Evolutionary conservation across 1,140 invertebrate species (phyloP).

Genomic region (Aradophagus sp.): DNA sequence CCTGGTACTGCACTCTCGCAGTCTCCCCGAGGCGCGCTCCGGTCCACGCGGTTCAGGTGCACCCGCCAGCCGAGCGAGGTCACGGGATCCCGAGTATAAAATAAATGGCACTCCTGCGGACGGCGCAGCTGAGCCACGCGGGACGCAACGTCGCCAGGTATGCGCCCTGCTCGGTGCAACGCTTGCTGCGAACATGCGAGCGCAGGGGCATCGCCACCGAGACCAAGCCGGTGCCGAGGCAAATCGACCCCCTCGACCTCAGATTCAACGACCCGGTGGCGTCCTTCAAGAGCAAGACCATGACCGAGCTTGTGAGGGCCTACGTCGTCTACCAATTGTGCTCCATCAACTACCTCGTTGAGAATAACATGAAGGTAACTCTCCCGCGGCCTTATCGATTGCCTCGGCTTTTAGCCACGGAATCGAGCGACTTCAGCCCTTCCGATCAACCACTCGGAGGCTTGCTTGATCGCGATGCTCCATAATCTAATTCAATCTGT

Average conservation of each 20-base stretch:
- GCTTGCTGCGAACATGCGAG: constrained; percentile 60
- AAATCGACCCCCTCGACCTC: constrained; percentile 88
- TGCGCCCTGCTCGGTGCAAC: constrained; percentile 48
- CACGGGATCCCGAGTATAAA: too few relatives aligned
- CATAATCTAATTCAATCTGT: too few relatives aligned
- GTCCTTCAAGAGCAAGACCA: constrained; percentile 96
- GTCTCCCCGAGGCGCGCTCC: too few relatives aligned
- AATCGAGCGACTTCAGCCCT: too few relatives aligned
- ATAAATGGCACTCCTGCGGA: constrained; percentile 48
- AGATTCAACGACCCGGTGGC: constrained; percentile 88
- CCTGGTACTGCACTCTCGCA: too few relatives aligned
- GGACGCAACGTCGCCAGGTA: constrained; percentile 30
- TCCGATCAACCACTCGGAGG: too few relatives aligned
- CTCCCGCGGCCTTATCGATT: constrained; percentile 18
- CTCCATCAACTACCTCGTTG: constrained; percentile 90
- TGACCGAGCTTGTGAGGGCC: constrained; percentile 92
- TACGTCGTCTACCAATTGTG: constrained; percentile 96
- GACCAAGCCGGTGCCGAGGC: constrained; percentile 62
- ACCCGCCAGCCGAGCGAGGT: too few relatives aligned
- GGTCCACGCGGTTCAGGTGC: too few relatives aligned
- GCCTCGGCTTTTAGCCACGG: too few relatives aligned
- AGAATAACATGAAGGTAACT: constrained; percentile 93
- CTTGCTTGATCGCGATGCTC: too few relatives aligned
- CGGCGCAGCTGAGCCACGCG: constrained; percentile 38
- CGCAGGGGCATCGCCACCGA: constrained; percentile 49